Percentiles rank a stretch among this genome's conserved stretches.
Evolutionary conservation across 2,888 invertebrate genomes (phyloP).

Genomic region (Drosophila pseudotalamancana): DNA sequence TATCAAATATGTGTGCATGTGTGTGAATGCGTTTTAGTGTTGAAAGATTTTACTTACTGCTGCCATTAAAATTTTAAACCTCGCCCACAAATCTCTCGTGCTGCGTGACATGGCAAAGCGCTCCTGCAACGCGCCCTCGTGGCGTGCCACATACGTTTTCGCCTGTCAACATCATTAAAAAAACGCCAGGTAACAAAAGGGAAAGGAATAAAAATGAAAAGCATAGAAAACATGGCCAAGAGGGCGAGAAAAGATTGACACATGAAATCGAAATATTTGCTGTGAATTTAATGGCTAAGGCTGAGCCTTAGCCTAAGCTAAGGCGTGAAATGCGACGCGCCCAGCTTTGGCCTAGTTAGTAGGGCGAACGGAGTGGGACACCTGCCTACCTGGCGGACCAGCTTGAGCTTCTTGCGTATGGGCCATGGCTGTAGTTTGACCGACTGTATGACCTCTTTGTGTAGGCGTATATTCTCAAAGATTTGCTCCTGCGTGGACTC

Average conservation of each 20-base stretch:
- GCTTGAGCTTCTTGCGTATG: conserved; percentile 91
- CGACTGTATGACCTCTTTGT: conserved; percentile 95
- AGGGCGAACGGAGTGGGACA: not conserved
- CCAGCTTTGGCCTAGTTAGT: conserved; percentile 24
- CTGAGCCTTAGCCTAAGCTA: too few species aligned
- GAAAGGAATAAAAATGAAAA: not conserved
- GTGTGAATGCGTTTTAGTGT: conserved; percentile 11
- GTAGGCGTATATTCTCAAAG: conserved; percentile 94
- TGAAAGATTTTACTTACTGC: conserved; percentile 87
- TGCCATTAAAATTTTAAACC: conserved; percentile 91
- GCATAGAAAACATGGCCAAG: not conserved
- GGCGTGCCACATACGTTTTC: conserved; percentile 93
- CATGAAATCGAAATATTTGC: conserved; percentile 72
- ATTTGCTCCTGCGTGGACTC: conserved; percentile 93
- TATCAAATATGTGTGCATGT: too few species aligned
- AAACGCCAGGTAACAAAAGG: conserved; percentile 37
- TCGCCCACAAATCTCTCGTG: conserved; percentile 92
- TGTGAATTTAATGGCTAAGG: conserved; percentile 58
- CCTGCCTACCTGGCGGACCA: conserved; percentile 88
- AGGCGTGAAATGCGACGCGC: conserved; percentile 63
- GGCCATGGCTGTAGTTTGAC: conserved; percentile 94
- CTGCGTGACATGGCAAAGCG: conserved; percentile 94
- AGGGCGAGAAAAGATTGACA: conserved; percentile 46
- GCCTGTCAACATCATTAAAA: conserved; percentile 86
- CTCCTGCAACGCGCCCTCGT: conserved; percentile 95